A percentile compares a stretch with the other conserved stretches of the same genome.
These are phyloP conservation scores for Corydoras sp. DNA, from an alignment of 2,113 vertebrate genomes.

Conservation along the genomic window DNA sequence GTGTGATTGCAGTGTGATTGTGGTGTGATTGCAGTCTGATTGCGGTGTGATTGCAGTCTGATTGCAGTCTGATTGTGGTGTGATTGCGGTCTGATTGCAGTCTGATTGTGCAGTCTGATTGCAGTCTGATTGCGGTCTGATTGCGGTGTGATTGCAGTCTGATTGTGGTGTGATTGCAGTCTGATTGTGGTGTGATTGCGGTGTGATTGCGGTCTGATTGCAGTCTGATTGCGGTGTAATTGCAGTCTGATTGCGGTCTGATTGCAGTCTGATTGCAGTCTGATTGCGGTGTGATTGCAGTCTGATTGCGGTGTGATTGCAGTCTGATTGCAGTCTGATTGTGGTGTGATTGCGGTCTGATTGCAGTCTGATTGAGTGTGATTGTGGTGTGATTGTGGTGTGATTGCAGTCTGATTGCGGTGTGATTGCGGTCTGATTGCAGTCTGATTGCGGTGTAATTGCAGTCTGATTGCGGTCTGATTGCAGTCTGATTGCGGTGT, in stretches of 20 bases:
- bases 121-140: not conserved
- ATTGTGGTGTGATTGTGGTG: too few relatives aligned
- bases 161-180: not conserved
- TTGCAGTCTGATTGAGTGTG: slow-evolving; percentile 17
- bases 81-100: not conserved
- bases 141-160: not conserved
- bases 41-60: not conserved
- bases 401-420: not conserved
- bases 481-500: not conserved
- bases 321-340: too few relatives aligned
- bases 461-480: not conserved
- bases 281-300: not conserved
- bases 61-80: not conserved
- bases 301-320: not conserved
- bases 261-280: not conserved
- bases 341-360: not conserved
- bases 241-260: not conserved
- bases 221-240: not conserved
- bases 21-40: too few relatives aligned
- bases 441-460: not conserved
- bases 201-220: not conserved
- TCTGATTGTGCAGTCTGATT: too few relatives aligned
- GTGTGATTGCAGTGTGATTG: not conserved
- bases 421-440: not conserved
- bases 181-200: not conserved